These are phyloP conservation scores for Clunio marinus DNA, from an alignment of 2,888 invertebrate genomes.

Conservation along the genomic window DNA sequence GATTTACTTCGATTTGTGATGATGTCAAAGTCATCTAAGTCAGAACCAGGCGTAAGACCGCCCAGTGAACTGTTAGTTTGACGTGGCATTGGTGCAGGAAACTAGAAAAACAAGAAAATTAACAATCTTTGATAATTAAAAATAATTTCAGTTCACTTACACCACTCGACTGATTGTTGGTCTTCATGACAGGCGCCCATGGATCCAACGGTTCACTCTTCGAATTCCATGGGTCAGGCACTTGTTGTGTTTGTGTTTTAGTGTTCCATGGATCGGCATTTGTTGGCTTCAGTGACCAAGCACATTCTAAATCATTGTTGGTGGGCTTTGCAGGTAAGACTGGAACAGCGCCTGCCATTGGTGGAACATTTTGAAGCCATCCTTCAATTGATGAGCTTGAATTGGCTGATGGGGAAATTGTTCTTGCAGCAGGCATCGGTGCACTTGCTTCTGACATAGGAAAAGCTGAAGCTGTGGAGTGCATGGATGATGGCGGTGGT, in stretches of 20 bases:
- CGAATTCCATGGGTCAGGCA: constrained; percentile 47
- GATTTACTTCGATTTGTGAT: constrained; percentile 70
- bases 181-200: constrained; percentile 55
- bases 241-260: constrained; percentile 39
- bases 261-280: constrained; percentile 40
- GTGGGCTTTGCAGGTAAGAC: constrained; percentile 23
- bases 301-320: constrained; percentile 2
- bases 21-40: constrained; percentile 83
- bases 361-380: constrained; percentile 47
- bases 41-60: constrained; percentile 55
- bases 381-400: constrained; percentile 51
- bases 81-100: constrained; percentile 35
- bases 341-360: constrained; percentile 39
- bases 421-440: constrained; percentile 43
- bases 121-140: neutral
- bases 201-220: constrained; percentile 54
- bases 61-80: constrained; percentile 42
- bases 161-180: too few species aligned
- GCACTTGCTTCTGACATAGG: constrained; percentile 42
- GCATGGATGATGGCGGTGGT: neutral
- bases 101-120: neutral
- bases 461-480: constrained; percentile 44
- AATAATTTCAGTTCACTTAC: constrained; percentile 38
- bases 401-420: constrained; percentile 49
- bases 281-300: constrained; percentile 12